Base-by-base conservation (phyloP, 1,140 invertebrate genomes). In the Calosoma granatense region DNA sequence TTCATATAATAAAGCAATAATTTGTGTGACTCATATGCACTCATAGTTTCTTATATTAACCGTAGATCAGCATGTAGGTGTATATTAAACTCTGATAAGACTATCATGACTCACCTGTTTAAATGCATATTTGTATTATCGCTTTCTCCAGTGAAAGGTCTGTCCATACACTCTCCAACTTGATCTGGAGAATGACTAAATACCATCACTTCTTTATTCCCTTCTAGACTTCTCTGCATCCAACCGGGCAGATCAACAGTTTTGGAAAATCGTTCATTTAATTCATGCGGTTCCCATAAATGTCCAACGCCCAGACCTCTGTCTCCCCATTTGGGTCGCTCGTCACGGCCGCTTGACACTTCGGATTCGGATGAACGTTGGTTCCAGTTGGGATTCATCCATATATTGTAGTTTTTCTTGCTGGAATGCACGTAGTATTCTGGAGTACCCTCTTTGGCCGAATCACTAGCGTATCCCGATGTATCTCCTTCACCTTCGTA, bases 391-490 rank as follows among this genome's bases (percentile, higher is more conserved):
- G 12, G 53, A 2, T 14, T 39, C 20, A 23, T 26, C 41, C 12
- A 52, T 22, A n/a, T 57, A 59, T 43, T 60, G 56, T 57, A 43
- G 55, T 53, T 61, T 57, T 65, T 54, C 65, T 63, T 39, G 39
- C 39, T 54, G 4, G 26, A 36, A 47, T 11, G 55, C 43, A 56
- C 54, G 56, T 59, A 30, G 64, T 65, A 57, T 65, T 59, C 70
- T 47, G 60, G 72, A 56, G 39, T 63, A 57, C 21, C 65, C 57
- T 76, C 72, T 56, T 76, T 81, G 1, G 80, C 67, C 22, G 79
- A 83, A 60, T 86, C 84, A 63, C 84, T 86, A 14, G 81, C 83
- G 64, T 86, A 86, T 15, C 84, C 84, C 21, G 83, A 85, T 57
- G 84, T 86, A 59, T 86, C 84, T 20, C 78, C 78, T 56, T 83